Conservation (phyloP, 2,797 vertebrate species). For the Enteromius radiatus region DNA sequence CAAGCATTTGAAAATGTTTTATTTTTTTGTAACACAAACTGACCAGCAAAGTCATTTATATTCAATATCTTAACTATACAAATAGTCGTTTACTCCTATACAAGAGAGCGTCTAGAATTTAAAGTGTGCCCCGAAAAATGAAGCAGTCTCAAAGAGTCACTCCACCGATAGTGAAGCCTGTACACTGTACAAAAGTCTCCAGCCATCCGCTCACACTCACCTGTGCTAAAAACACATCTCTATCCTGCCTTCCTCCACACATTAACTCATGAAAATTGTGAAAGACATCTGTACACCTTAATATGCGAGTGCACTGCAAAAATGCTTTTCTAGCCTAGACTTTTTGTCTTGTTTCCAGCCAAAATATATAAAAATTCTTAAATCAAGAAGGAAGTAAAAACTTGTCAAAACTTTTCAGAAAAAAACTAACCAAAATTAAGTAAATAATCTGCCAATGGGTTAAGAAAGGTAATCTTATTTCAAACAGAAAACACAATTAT, state of each 20-base stretch:
- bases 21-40: constrained; percentile 51
- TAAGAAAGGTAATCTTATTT: too few relatives aligned
- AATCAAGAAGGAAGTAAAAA: too few relatives aligned
- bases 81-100: constrained; percentile 55
- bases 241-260: background rate
- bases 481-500: too few relatives aligned
- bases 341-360: too few relatives aligned
- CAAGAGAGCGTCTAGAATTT: constrained; percentile 57
- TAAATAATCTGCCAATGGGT: too few relatives aligned
- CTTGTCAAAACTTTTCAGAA: too few relatives aligned
- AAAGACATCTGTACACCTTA: constrained; percentile 14
- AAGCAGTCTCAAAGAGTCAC: constrained; percentile 71
- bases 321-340: too few relatives aligned
- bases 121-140: constrained; percentile 77
- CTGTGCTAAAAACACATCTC: constrained; percentile 2
- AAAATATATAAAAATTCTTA: too few relatives aligned
- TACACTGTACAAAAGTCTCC: constrained; percentile 53
- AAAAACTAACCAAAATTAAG: too few relatives aligned
- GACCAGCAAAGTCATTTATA: constrained; percentile 44
- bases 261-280: background rate
- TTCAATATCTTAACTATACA: constrained; percentile 64
- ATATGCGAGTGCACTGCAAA: too few relatives aligned
- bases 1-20: constrained; percentile 28
- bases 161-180: constrained; percentile 75
- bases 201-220: constrained; percentile 22